A percentile compares a stretch with the other conserved stretches of the same genome.
phyloP scores from a whole-genome alignment of 2,113 vertebrate species.

The Genyomyrus donnyi region DNA sequence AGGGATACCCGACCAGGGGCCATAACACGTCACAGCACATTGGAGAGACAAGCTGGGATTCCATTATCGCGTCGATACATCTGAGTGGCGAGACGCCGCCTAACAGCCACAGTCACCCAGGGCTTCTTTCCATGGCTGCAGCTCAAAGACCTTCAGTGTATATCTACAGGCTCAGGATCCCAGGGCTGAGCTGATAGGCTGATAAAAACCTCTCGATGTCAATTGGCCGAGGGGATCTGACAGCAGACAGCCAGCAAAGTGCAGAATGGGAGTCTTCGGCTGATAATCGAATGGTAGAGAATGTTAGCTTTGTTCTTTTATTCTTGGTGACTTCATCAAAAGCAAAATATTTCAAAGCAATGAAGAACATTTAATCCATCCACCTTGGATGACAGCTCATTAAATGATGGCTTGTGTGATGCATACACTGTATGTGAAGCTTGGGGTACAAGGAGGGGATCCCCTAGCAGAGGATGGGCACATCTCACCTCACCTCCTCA shows the following conservation, averaged over 20 bases:
- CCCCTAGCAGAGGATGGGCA: neutral
- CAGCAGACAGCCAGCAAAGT: neutral
- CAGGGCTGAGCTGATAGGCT: neutral
- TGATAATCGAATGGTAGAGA: neutral
- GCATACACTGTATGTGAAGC: neutral
- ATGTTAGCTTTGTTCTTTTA: neutral
- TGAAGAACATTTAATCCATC: neutral
- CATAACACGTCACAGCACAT: neutral
- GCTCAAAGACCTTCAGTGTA: neutral
- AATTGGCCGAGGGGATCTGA: neutral
- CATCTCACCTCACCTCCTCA: neutral
- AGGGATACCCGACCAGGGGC: neutral
- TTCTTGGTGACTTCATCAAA: neutral
- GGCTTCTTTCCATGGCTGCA: neutral
- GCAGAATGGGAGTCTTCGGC: neutral
- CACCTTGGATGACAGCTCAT: neutral
- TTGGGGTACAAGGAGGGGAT: neutral
- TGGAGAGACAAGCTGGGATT: neutral
- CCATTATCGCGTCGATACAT: neutral
- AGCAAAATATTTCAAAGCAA: neutral
- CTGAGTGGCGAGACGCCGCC: neutral
- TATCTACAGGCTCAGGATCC: neutral
- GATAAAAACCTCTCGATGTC: neutral
- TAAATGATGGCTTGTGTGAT: neutral
- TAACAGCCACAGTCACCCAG: neutral